These are phyloP conservation scores for Noctua janthina DNA, from an alignment of 2,888 invertebrate species.

Conservation along the genomic window DNA sequence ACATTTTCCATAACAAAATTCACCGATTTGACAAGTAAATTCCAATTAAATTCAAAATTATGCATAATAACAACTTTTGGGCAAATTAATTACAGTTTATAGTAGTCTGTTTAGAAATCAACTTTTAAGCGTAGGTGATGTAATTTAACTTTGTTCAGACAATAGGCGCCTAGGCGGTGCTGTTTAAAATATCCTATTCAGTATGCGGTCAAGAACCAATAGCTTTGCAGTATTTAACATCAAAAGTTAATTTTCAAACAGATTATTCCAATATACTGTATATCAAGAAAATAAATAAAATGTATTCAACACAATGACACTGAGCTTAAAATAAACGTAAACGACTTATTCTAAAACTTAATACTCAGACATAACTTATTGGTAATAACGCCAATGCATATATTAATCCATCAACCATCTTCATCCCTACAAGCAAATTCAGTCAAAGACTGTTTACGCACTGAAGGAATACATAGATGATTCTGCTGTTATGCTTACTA, in stretches of 20 bases:
- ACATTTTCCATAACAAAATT: constrained; percentile 7
- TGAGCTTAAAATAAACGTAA: constrained; percentile 51
- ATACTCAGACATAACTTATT: constrained; percentile 62
- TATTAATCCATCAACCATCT: constrained; percentile 9
- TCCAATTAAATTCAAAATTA: constrained; percentile 36
- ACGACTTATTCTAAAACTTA: constrained; percentile 62
- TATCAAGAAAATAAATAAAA: constrained; percentile 54
- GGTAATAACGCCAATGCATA: constrained; percentile 61
- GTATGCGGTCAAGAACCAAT: background rate
- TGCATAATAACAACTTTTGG: constrained; percentile 39
- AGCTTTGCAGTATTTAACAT: background rate
- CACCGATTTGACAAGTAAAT: constrained; percentile 18
- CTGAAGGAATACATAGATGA: background rate
- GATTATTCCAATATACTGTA: constrained; percentile 1
- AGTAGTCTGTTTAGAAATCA: constrained; percentile 4
- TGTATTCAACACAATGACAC: constrained; percentile 47
- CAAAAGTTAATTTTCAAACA: constrained; percentile 7
- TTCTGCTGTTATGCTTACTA: constrained; percentile 38
- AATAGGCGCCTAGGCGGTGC: too few relatives aligned
- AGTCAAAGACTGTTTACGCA: constrained; percentile 33
- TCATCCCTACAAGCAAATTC: constrained; percentile 9
- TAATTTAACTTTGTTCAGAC: background rate
- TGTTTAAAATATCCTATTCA: background rate
- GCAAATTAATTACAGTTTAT: constrained; percentile 14
- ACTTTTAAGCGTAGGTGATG: background rate